Evolutionary conservation across 2,888 invertebrate genomes (phyloP), one percentile per base, ranked within the genome.

Genomic region (Zaprionus lineosus): DNA sequence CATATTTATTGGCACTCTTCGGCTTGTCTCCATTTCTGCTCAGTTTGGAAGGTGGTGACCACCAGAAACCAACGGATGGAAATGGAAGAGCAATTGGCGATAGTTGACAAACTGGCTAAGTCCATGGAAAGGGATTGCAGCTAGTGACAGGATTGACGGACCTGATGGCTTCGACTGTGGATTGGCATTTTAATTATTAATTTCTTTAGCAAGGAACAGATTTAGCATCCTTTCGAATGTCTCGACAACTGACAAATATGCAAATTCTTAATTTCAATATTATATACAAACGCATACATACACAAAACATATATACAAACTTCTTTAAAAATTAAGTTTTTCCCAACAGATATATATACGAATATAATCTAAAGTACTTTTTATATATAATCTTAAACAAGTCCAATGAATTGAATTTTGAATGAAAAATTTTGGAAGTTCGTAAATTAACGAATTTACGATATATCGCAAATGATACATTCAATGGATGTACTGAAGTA

Each of bases 1-100:
- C 69, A 78, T 78, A 86, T 86, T 78, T 78, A 78, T 86, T 86
- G 78, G 77, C 86, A 78, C 78, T 86, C 76, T 78, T 86, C 62
- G 62, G 84, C 61, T 66, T 37, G 59, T 43, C 50, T 55, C 24
- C 26, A 60, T 24, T 24, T 15, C 2, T 47, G 67, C 24, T 15
- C 19, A 7, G 59, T 47, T 57, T 29, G 39, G 19, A 9, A 29
- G 11, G 15, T 24, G 39, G 26, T 18, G 51, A 39, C 12, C n/a
- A n/a, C n/a, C n/a, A 40, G 53, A 14, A 61, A 6, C 36, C 29
- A 33, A 15, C 29, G 28, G 37, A 18, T 16, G 60, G 16, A 31
- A 33, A 48, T 37, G 43, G 61, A 53, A 46, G 31, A 53, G 68
- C 52, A 37, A 51, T 47, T 68, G 50, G 40, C 55, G 62, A 68